A percentile compares a stretch with the other conserved stretches of the same genome.
Evolutionary conservation across 2,888 invertebrate species (phyloP).

Genomic region (Chrysodeixis includens): DNA sequence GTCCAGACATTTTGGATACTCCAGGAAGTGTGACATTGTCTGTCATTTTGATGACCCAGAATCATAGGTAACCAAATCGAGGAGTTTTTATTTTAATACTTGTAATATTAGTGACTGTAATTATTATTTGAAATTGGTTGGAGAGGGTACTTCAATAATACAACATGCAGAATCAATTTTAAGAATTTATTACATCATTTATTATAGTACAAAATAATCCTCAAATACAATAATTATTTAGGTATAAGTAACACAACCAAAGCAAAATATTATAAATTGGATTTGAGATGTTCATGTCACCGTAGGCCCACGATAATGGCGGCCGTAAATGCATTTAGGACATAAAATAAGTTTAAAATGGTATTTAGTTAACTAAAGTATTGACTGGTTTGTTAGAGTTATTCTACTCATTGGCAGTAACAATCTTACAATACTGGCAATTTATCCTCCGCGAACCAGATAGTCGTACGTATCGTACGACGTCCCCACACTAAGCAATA

Average conservation of each 20-base stretch:
- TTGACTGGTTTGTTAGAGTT: conserved; percentile 75
- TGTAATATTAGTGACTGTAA: no score
- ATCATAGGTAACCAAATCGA: no score
- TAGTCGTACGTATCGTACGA: conserved; percentile 34
- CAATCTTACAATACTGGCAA: conserved; percentile 75
- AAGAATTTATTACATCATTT: conserved; percentile 87
- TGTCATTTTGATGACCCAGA: no score
- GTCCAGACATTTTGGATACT: no score
- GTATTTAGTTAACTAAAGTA: conserved; percentile 72
- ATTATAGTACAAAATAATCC: conserved; percentile 89
- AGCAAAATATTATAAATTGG: conserved; percentile 87
- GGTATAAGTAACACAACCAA: conserved; percentile 89
- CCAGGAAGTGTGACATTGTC: no score
- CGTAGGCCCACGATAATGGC: conserved; percentile 69
- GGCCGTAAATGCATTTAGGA: conserved; percentile 83
- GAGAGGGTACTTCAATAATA: conserved; percentile 22
- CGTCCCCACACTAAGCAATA: conserved; percentile 58
- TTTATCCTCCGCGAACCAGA: conserved; percentile 55
- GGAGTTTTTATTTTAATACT: no score
- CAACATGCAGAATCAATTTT: conserved; percentile 67
- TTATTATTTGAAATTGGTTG: conserved; percentile 8
- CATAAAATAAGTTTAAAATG: conserved; percentile 71
- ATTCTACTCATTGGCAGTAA: conserved; percentile 82
- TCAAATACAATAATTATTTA: conserved; percentile 87
- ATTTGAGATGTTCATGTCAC: conserved; percentile 82